Base-by-base conservation (phyloP, 2,888 invertebrate genomes). In the Phorcus lineatus region DNA sequence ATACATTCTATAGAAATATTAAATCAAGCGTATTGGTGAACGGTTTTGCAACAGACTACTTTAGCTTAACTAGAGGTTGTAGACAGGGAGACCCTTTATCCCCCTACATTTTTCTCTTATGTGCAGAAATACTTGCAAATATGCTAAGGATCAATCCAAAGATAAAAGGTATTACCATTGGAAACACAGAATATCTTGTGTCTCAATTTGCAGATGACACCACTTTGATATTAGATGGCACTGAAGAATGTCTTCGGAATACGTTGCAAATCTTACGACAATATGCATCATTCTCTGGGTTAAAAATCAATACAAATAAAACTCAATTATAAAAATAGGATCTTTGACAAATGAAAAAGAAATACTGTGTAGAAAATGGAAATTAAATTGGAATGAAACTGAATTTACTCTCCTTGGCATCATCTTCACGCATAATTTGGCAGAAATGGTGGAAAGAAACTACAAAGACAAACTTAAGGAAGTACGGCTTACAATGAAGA, bases 151-250 rank as follows among this genome's bases (percentile, higher is more conserved):
- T 53, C 24, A 55, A 77, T 57, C 24, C 28, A 16, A 22, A 78
- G 6, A 81, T 78, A 22, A 62, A 22, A 19, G 75, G 78, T 19
- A 74, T 66, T 24, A 77, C 74, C n/a, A 31, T 75, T 22, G 66
- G 67, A 36, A 22, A 70, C 2, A 17, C 22, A 16, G 77, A 80
- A 74, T 74, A 31, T 62, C 2, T 31, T 28, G 2, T 82, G 9
- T 16, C 24, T 17, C 77, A 80, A 57, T 77, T 75, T 70, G 80
- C 79, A 11, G 79, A 82, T 62, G 66, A 80, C 24, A 80, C 82
- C 11, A 52, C 79, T 22, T 7, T 79, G 19, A 36, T 74, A 24
- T 54, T 81, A 57, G 79, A 77, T 79, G 79, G 79, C 4, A 24
- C 76, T 17, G 54, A 77, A 74, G n/a, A 62, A 54, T 77, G 76